A percentile compares a stretch with the other conserved stretches of the same genome.
Conservation (phyloP, 2,888 invertebrate genomes). For the Ceraclea dissimilis region DNA sequence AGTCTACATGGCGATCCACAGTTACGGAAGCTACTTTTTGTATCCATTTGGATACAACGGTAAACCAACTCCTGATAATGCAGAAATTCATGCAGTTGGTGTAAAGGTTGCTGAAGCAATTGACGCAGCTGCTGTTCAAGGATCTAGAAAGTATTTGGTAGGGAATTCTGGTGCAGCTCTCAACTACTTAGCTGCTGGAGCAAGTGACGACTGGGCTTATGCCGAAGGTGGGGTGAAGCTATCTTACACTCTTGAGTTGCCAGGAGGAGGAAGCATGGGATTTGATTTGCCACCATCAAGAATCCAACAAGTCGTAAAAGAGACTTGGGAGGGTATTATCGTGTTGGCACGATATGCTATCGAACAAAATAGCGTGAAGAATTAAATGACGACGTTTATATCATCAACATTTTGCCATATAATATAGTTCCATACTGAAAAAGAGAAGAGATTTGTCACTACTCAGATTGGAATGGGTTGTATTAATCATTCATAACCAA, state of each 20-base stretch:
- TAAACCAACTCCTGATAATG: conserved; percentile 42
- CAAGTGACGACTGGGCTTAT: conserved; percentile 60
- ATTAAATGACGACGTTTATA: too few relatives aligned
- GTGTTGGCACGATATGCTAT: too few relatives aligned
- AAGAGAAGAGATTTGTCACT: too few relatives aligned
- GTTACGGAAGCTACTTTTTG: conserved; percentile 61
- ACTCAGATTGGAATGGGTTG: too few relatives aligned
- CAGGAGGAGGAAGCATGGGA: conserved; percentile 45
- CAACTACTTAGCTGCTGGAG: conserved; percentile 52
- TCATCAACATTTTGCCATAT: too few relatives aligned
- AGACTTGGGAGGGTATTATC: too few relatives aligned
- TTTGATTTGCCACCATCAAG: too few relatives aligned
- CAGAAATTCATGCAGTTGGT: conserved; percentile 41
- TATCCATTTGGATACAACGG: conserved; percentile 62
- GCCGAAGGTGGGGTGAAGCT: conserved; percentile 47
- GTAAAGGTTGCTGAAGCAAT: conserved; percentile 40
- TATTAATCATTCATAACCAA: too few relatives aligned
- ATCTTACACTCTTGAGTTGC: conserved; percentile 59
- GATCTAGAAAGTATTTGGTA: conserved; percentile 43
- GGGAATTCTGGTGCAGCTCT: conserved; percentile 47
- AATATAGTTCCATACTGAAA: too few relatives aligned
- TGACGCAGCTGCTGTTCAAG: conserved; percentile 30
- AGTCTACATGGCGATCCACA: conserved; percentile 66
- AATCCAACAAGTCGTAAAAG: too few relatives aligned
- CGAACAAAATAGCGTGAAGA: too few relatives aligned